phyloP scores from a whole-genome alignment of 2,113 vertebrate genomes.

The Chiloscyllium plagiosum region DNA sequence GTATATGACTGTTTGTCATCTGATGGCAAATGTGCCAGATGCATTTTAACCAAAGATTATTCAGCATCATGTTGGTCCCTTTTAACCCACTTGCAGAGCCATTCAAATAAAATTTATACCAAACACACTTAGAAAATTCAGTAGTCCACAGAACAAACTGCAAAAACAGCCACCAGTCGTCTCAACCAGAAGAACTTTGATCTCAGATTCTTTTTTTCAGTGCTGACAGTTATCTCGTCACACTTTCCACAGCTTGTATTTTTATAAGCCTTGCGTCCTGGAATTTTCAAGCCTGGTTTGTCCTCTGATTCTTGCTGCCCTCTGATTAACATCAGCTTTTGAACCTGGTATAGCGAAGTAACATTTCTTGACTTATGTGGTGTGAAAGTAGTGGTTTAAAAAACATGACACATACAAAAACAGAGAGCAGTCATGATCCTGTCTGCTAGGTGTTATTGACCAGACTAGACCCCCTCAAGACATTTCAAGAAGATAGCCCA shows the following conservation, averaged over 20 bases:
- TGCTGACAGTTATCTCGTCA: background rate
- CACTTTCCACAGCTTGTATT: background rate
- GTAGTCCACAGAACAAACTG: background rate
- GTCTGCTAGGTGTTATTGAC: no score
- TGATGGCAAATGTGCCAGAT: background rate
- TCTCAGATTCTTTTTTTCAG: background rate
- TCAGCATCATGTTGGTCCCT: background rate
- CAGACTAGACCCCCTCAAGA: no score
- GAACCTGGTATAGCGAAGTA: no score
- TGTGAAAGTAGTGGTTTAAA: no score
- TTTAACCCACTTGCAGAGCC: background rate
- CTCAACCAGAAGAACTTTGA: background rate
- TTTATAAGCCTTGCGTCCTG: background rate
- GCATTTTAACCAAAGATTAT: background rate
- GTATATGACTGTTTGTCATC: background rate
- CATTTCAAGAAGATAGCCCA: no score
- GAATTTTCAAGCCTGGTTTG: no score
- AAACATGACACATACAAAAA: no score
- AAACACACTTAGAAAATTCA: background rate
- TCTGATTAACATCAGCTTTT: no score
- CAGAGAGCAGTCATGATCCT: no score
- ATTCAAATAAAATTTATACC: background rate
- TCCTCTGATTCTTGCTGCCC: no score
- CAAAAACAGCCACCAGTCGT: background rate
- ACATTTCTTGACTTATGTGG: no score